Conservation (phyloP, 2,888 invertebrate genomes). For the Melipona bicolor region DNA sequence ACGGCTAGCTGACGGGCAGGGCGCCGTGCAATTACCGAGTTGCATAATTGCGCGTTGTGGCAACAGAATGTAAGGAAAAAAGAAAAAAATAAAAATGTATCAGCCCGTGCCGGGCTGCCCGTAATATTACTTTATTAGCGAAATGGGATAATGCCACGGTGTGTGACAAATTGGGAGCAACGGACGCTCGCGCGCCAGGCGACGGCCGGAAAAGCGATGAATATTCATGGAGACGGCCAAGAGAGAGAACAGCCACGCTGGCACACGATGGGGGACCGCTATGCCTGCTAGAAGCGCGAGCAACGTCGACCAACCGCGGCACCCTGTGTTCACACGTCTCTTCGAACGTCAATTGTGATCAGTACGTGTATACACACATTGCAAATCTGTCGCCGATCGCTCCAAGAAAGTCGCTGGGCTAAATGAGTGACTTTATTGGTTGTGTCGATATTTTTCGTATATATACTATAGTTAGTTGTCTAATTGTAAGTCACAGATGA, state of each 20-base stretch:
- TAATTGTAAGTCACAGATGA: background rate
- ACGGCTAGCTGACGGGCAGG: constrained; percentile 60
- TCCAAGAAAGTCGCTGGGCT: background rate
- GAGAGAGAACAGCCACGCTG: constrained; percentile 41
- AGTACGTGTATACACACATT: no score
- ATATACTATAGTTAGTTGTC: no score
- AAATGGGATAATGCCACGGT: constrained; percentile 83
- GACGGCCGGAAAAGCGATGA: constrained; percentile 78
- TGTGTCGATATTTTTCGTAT: no score
- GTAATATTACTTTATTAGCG: constrained; percentile 82
- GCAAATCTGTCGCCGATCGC: background rate
- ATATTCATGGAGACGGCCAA: constrained; percentile 76
- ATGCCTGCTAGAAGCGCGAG: constrained; percentile 23
- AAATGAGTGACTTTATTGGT: no score
- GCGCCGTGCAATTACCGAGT: constrained; percentile 75
- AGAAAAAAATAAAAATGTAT: constrained; percentile 65
- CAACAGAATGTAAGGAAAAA: constrained; percentile 45
- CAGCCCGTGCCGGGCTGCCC: constrained; percentile 63
- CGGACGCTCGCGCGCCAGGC: constrained; percentile 73
- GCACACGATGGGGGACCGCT: constrained; percentile 19
- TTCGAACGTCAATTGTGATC: background rate
- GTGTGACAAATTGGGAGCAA: constrained; percentile 84
- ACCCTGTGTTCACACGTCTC: constrained; percentile 69
- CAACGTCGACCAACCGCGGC: constrained; percentile 15
- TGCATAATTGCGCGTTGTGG: constrained; percentile 76